Evolutionary conservation across 35 echinoderm and acorn worm genomes (phyloP).

Genomic region (Ptychodera flava): DNA sequence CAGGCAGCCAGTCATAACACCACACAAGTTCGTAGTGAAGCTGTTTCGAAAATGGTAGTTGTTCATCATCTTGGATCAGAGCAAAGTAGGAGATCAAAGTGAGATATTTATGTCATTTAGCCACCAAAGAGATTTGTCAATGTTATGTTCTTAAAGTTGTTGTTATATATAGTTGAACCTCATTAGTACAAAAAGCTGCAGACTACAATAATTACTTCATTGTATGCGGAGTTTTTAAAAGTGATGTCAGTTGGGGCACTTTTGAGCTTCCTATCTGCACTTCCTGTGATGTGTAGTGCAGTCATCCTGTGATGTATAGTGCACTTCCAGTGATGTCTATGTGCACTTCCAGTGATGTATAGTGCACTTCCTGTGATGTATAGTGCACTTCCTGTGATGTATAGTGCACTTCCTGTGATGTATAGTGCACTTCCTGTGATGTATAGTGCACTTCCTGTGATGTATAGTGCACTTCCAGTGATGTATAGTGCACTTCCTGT

Average conservation of each 20-base stretch:
- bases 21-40: not conserved
- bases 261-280: not conserved
- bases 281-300: too few relatives aligned
- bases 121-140: not conserved
- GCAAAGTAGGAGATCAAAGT: not conserved
- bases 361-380: too few relatives aligned
- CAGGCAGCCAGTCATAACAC: not conserved
- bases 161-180: not conserved
- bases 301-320: too few relatives aligned
- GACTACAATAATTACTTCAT: not conserved
- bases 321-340: too few relatives aligned
- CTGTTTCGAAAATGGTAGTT: not conserved
- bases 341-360: too few relatives aligned
- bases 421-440: too few relatives aligned
- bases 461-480: too few relatives aligned
- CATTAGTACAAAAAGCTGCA: not conserved
- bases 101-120: not conserved
- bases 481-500: too few relatives aligned
- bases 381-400: too few relatives aligned
- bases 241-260: not conserved
- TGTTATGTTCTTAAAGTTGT: not conserved
- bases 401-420: too few relatives aligned
- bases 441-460: too few relatives aligned
- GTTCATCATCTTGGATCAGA: not conserved
- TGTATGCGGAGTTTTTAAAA: not conserved